phyloP scores from a whole-genome alignment of 2,888 invertebrate genomes.

The Eurytoma californica region DNA sequence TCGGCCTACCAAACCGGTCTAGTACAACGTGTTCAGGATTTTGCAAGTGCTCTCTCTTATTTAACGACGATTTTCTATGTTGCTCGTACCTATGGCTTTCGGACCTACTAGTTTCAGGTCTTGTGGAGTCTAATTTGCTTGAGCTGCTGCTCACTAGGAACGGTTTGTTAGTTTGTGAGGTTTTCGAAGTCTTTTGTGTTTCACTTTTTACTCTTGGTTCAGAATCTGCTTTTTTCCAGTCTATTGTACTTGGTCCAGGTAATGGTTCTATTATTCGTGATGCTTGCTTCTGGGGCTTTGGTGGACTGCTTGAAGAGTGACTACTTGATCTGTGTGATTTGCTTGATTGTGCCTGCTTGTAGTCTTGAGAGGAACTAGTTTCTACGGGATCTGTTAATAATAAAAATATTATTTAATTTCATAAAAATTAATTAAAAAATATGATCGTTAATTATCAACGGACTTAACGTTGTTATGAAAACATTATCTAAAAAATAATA shows the following conservation, averaged over 20 bases:
- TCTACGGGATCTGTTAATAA: slow-evolving; percentile 45
- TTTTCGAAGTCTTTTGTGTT: slow-evolving; percentile 52
- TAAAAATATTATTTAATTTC: not conserved
- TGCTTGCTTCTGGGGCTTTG: slow-evolving; percentile 54
- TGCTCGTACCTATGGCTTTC: slow-evolving; percentile 56
- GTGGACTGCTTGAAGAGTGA: slow-evolving; percentile 42
- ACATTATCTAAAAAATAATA: not conserved
- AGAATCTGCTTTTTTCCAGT: slow-evolving; percentile 66
- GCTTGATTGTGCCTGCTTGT: slow-evolving; percentile 55
- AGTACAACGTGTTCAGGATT: slow-evolving; percentile 66
- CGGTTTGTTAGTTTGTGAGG: slow-evolving; percentile 56
- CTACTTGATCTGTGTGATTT: slow-evolving; percentile 52
- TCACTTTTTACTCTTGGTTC: slow-evolving; percentile 58
- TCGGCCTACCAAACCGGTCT: slow-evolving; percentile 69
- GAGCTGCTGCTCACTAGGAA: slow-evolving; percentile 48
- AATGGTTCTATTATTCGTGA: slow-evolving; percentile 71
- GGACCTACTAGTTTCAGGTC: slow-evolving; percentile 54
- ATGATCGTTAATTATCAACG: not conserved
- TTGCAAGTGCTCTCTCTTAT: slow-evolving; percentile 57
- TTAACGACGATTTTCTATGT: slow-evolving; percentile 55
- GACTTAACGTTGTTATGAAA: not conserved
- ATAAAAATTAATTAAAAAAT: not conserved
- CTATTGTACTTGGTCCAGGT: slow-evolving; percentile 67
- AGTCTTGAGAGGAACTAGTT: slow-evolving; percentile 59
- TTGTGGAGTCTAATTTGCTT: slow-evolving; percentile 53